phyloP scores from a whole-genome alignment of 2,113 vertebrate genomes.

The Silurus meridionalis region DNA sequence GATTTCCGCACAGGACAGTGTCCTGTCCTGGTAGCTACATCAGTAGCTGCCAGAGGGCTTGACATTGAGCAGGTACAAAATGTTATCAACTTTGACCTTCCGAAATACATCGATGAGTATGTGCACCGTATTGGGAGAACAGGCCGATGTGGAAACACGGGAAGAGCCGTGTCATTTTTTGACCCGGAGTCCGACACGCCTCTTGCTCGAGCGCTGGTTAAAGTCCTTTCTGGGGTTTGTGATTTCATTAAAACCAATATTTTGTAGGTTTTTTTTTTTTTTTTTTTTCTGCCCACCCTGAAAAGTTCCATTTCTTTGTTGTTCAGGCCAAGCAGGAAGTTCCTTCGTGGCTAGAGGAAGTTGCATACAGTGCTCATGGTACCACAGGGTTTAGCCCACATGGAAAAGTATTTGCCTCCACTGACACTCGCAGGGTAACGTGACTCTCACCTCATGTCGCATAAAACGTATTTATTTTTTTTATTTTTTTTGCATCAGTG shows the following conservation, averaged over 20 bases:
- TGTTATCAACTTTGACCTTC: constrained; percentile 93
- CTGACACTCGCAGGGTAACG: constrained; percentile 78
- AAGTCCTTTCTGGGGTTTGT: constrained; percentile 86
- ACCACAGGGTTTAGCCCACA: constrained; percentile 55
- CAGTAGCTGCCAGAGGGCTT: constrained; percentile 89
- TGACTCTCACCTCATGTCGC: no score
- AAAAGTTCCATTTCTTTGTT: not conserved
- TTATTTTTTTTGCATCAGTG: not conserved
- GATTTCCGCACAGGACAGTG: constrained; percentile 87
- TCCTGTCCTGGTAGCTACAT: constrained; percentile 88
- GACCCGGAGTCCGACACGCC: constrained; percentile 73
- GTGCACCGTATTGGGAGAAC: constrained; percentile 94
- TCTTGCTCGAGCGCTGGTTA: constrained; percentile 78
- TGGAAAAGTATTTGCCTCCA: constrained; percentile 66
- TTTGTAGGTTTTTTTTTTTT: not conserved
- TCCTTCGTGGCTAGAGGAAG: constrained; percentile 87
- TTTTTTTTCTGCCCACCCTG: not conserved
- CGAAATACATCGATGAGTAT: constrained; percentile 86
- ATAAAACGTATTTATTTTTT: no score
- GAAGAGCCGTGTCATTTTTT: constrained; percentile 86
- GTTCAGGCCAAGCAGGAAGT: constrained; percentile 90
- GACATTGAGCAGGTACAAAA: constrained; percentile 94
- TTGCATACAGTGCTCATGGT: constrained; percentile 68
- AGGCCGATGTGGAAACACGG: constrained; percentile 90
- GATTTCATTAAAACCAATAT: not conserved